Conservation (phyloP, 2,113 vertebrate genomes). For the Bostrychus sinensis region DNA sequence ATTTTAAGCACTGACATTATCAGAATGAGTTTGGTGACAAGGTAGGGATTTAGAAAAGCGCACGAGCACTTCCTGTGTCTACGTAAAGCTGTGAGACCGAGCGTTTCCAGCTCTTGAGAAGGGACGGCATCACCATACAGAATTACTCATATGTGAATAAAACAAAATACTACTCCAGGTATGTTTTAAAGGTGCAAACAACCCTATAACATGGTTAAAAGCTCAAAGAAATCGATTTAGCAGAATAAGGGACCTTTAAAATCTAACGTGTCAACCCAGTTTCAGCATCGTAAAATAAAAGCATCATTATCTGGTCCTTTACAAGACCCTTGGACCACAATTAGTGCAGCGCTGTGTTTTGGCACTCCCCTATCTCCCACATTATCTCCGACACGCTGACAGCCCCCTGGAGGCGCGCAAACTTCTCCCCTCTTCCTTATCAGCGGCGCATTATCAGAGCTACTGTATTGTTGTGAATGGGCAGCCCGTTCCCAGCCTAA, state of each 20-base stretch:
- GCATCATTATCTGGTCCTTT: not conserved
- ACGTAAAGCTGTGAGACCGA: too few species aligned
- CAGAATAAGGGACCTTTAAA: not conserved
- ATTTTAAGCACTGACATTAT: too few species aligned
- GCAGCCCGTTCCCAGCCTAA: slow-evolving; percentile 53
- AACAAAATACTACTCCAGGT: too few species aligned
- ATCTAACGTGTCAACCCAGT: not conserved
- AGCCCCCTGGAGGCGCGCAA: slow-evolving; percentile 46
- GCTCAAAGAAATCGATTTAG: not conserved
- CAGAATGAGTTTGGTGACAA: too few species aligned
- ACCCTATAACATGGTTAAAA: too few species aligned
- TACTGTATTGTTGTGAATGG: slow-evolving; percentile 62
- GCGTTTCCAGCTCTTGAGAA: too few species aligned
- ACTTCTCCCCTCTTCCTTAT: slow-evolving; percentile 49
- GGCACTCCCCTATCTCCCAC: slow-evolving; percentile 25
- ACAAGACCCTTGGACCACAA: slow-evolving; percentile 15
- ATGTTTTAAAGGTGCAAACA: too few species aligned
- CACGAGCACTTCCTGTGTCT: too few species aligned
- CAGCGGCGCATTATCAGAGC: slow-evolving; percentile 59
- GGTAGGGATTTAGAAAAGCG: too few species aligned
- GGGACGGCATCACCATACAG: too few species aligned
- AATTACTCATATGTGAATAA: too few species aligned
- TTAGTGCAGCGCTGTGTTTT: slow-evolving; percentile 4
- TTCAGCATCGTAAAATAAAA: not conserved
- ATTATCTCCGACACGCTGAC: slow-evolving; percentile 25